Percentiles rank a stretch among this genome's conserved stretches.
Evolutionary conservation across 64 coral and sea anemone genomes (phyloP).

Genomic region (Stichodactyla mertensii): DNA sequence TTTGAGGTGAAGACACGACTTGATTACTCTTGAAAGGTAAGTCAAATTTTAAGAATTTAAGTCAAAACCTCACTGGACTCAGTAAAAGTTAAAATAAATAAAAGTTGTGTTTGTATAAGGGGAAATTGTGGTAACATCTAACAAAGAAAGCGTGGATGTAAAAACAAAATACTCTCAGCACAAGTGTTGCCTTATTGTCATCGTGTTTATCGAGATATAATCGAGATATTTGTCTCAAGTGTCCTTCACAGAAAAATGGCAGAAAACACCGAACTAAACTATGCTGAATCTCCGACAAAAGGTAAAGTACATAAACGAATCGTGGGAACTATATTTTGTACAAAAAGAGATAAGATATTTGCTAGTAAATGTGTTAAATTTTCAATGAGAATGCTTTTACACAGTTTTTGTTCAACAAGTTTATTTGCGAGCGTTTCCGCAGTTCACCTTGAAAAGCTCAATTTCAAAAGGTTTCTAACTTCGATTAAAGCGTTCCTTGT

Average conservation of each 20-base stretch:
- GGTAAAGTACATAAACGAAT: not conserved
- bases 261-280: not conserved
- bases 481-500: no score
- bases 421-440: no score
- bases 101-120: not conserved
- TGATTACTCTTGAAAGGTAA: not conserved
- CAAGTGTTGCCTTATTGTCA: not conserved
- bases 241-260: not conserved
- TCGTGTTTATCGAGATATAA: not conserved
- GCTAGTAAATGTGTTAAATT: no score
- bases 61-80: not conserved
- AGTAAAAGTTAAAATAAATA: not conserved
- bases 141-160: not conserved
- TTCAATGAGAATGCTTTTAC: no score
- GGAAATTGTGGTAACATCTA: not conserved
- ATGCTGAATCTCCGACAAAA: conserved; percentile 14
- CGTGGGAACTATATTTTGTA: not conserved
- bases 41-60: not conserved
- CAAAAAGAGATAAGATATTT: not conserved
- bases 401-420: no score
- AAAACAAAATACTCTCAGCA: not conserved
- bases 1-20: not conserved
- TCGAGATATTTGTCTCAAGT: not conserved
- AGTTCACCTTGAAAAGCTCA: no score
- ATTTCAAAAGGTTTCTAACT: no score